Conservation (phyloP, 2,888 invertebrate species). For the Eristalinus sepulchralis region DNA sequence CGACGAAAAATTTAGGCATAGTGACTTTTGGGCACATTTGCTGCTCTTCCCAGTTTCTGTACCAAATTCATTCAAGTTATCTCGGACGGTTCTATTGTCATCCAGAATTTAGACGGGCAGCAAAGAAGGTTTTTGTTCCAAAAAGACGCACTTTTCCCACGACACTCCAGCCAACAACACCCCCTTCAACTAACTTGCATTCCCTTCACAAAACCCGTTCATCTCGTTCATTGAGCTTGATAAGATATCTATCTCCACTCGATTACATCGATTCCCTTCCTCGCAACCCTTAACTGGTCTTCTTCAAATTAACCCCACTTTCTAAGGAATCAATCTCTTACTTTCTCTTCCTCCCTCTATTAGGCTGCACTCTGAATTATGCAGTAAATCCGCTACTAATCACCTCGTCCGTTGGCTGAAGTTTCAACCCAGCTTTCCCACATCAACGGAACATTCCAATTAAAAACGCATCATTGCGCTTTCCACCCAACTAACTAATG, state of each 20-base stretch:
- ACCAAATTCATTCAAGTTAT: no score
- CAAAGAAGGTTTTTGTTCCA: no score
- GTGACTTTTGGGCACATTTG: no score
- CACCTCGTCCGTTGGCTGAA: background rate
- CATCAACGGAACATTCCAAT: constrained; percentile 36
- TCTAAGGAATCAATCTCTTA: background rate
- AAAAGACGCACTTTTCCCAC: no score
- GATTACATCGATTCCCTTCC: background rate
- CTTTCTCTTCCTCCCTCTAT: background rate
- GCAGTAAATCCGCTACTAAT: background rate
- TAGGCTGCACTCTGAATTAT: background rate
- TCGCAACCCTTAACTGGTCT: background rate
- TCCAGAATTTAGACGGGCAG: no score
- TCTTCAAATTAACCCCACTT: background rate
- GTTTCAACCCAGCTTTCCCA: background rate
- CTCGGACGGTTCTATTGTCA: no score
- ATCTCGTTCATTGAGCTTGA: no score
- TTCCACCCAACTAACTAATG: constrained; percentile 1
- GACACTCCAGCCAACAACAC: no score
- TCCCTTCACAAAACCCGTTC: no score
- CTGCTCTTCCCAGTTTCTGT: no score
- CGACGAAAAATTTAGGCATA: no score
- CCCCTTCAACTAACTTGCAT: no score
- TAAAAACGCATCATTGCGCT: constrained; percentile 56
- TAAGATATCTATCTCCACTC: background rate